These are phyloP conservation scores for Sceloporus undulatus DNA, from an alignment of 2,113 vertebrate genomes.

Conservation along the genomic window DNA sequence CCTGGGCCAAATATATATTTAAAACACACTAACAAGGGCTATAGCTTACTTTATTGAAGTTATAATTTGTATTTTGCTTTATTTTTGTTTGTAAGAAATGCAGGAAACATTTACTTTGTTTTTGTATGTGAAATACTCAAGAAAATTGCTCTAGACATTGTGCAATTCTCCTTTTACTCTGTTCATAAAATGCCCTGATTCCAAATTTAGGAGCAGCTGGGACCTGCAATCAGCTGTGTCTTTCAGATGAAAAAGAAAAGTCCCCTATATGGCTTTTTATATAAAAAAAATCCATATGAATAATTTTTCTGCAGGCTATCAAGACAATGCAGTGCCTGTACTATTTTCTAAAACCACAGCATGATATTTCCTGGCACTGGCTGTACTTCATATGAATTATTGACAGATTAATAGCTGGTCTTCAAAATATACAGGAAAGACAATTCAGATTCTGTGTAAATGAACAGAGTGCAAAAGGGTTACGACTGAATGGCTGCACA, in stretches of 20 bases:
- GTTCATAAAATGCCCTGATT: neutral
- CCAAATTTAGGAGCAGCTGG: conserved; percentile 17
- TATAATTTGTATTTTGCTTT: neutral
- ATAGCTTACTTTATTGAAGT: neutral
- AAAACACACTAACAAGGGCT: neutral
- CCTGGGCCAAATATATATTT: no score
- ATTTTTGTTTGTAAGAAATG: neutral
- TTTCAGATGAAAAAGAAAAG: conserved; percentile 18
- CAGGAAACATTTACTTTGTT: neutral
- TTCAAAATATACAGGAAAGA: neutral
- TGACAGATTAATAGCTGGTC: conserved; percentile 28
- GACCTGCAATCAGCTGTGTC: conserved; percentile 29
- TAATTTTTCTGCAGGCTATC: neutral
- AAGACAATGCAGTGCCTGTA: neutral
- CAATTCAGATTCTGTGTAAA: conserved; percentile 28
- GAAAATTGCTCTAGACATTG: neutral
- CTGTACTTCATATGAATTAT: conserved; percentile 34
- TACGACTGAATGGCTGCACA: neutral
- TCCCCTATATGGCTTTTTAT: neutral
- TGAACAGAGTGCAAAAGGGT: neutral
- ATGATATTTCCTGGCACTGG: conserved; percentile 14
- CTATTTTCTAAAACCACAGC: conserved; percentile 8
- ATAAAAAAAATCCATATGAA: conserved; percentile 14
- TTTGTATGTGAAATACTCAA: neutral
- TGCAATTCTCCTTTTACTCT: neutral